Percentiles rank a stretch among this genome's conserved stretches.
phyloP scores from a whole-genome alignment of 37 sponge, comb jelly and placozoan species.

The Aplysina aerophoba region DNA sequence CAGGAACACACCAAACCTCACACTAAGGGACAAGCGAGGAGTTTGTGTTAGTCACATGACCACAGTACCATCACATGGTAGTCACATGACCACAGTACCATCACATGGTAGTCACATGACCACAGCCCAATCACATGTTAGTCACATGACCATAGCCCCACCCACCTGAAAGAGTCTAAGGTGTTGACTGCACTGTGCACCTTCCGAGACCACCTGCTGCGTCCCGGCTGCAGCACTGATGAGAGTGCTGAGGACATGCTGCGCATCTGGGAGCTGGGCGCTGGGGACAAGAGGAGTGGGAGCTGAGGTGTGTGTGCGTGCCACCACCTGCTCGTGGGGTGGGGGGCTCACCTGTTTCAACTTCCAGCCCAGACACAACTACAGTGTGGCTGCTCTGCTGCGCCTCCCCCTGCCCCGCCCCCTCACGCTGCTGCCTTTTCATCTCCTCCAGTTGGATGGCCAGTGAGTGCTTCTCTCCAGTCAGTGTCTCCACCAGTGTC shows the following conservation, averaged over 20 bases:
- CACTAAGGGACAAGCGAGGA: slow-evolving; percentile 39
- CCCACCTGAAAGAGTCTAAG: slow-evolving; percentile 75
- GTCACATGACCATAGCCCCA: slow-evolving; percentile 13
- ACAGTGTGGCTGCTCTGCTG: not conserved
- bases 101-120: not conserved
- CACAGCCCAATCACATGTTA: too few species aligned
- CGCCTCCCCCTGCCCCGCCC: not conserved
- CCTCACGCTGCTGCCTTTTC: not conserved
- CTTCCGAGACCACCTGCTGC: slow-evolving; percentile 9
- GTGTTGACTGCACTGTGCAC: slow-evolving; percentile 73
- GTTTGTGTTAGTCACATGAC: not conserved
- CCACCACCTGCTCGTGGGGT: too few species aligned
- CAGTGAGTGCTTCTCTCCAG: slow-evolving; percentile 70
- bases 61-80: too few species aligned
- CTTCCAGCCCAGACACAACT: slow-evolving; percentile 9
- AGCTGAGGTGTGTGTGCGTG: too few species aligned
- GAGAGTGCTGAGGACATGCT: slow-evolving; percentile 64
- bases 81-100: not conserved
- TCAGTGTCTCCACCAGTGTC: slow-evolving; percentile 82
- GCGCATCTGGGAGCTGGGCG: slow-evolving; percentile 15
- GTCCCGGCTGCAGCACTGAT: not conserved
- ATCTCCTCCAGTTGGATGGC: slow-evolving; percentile 75
- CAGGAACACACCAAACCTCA: slow-evolving; percentile 73
- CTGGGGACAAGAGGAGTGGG: too few species aligned
- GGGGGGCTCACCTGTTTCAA: not conserved